Conservation (phyloP, 2,113 vertebrate genomes). For the Syngnathus typhle region DNA sequence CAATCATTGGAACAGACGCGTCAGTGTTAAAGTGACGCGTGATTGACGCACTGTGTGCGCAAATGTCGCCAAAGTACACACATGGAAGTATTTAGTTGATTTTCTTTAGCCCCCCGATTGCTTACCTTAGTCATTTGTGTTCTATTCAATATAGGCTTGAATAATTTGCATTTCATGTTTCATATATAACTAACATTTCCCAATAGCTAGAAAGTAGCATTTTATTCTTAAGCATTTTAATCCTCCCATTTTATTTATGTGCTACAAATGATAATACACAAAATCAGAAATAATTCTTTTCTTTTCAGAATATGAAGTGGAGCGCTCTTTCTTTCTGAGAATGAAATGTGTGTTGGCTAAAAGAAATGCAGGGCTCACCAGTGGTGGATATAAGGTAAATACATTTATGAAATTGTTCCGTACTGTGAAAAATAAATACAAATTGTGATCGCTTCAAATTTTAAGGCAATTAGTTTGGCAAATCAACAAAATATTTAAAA, state of each 20-base stretch:
- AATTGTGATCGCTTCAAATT: no score
- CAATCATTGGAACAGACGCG: slow-evolving; percentile 5
- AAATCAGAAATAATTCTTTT: not conserved
- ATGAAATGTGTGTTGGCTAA: slow-evolving; percentile 99
- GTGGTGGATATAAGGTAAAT: slow-evolving; percentile 93
- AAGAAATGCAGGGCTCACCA: slow-evolving; percentile 94
- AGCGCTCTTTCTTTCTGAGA: slow-evolving; percentile 93
- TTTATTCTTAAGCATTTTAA: no score
- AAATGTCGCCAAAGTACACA: slow-evolving; percentile 4
- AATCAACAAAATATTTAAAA: no score
- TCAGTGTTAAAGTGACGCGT: slow-evolving; percentile 7
- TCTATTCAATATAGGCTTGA: not conserved
- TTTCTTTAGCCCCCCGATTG: not conserved
- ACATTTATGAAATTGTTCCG: not conserved
- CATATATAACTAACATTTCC: not conserved
- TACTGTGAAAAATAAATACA: no score
- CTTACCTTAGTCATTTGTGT: not conserved
- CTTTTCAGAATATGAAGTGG: slow-evolving; percentile 86
- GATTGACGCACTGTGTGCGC: slow-evolving; percentile 1
- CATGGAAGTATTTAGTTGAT: not conserved
- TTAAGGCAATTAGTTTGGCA: no score
- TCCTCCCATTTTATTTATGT: not conserved
- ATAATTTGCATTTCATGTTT: not conserved
- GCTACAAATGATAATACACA: not conserved
- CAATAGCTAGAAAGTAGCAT: no score